These are phyloP conservation scores for Rhinolophus ferrumequinum DNA, from an alignment of 2,113 vertebrate genomes.

Conservation along the genomic window DNA sequence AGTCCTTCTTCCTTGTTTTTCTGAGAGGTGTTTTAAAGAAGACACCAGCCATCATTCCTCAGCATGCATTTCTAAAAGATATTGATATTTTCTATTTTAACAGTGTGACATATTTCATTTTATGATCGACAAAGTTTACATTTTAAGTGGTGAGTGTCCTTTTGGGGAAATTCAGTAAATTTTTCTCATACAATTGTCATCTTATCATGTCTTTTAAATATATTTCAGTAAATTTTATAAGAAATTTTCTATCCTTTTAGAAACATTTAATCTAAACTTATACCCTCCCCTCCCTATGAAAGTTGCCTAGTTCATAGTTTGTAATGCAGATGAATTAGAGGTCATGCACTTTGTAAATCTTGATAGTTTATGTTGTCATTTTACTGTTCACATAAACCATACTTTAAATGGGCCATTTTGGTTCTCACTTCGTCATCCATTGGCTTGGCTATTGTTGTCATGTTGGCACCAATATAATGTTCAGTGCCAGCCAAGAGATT, in stretches of 20 bases:
- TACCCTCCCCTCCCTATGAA: not conserved
- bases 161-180: not conserved
- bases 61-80: conserved; percentile 11
- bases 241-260: not conserved
- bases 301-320: conserved; percentile 22
- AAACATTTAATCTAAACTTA: conserved; percentile 36
- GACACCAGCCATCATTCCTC: not conserved
- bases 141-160: not conserved
- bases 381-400: not conserved
- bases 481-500: not conserved
- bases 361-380: conserved; percentile 10
- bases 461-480: not conserved
- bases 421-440: not conserved
- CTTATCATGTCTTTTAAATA: not conserved
- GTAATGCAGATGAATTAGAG: not conserved
- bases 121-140: conserved; percentile 28
- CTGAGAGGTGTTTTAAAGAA: conserved; percentile 50
- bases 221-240: conserved; percentile 1
- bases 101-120: not conserved
- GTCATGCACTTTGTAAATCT: conserved; percentile 6
- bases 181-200: conserved; percentile 27
- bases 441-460: not conserved
- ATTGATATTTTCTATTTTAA: conserved; percentile 18
- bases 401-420: conserved; percentile 1
- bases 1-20: conserved; percentile 9